Evolutionary conservation across 1,140 invertebrate species (phyloP).

Genomic region (Magallana ariakensis): DNA sequence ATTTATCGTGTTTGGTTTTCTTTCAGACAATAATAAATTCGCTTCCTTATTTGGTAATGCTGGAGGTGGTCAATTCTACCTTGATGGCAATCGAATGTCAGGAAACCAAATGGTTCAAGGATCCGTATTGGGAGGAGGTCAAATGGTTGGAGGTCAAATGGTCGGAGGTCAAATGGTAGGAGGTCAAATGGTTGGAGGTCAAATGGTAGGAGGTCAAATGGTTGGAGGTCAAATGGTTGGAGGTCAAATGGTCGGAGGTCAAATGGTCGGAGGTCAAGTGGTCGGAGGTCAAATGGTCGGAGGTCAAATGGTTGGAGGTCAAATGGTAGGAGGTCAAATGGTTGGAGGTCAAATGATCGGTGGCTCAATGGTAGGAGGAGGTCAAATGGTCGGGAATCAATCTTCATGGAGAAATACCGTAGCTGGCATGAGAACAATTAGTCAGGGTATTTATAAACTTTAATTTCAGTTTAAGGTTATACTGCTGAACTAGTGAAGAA

Average conservation of each 20-base stretch:
- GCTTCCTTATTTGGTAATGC: neutral
- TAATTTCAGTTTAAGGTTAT: neutral
- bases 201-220: neutral
- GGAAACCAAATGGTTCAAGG: neutral
- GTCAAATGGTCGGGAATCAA: too few species aligned
- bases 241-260: too few species aligned
- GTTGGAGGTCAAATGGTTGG: too few species aligned
- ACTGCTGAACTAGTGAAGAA: too few species aligned
- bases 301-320: too few species aligned
- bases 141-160: neutral
- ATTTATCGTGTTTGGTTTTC: too few species aligned
- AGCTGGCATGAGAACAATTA: neutral
- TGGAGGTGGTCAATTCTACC: neutral
- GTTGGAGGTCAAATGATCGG: too few species aligned
- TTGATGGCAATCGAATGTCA: slow-evolving; percentile 3
- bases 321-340: too few species aligned
- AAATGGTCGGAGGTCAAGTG: too few species aligned
- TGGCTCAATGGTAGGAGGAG: too few species aligned
- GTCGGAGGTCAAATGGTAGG: neutral
- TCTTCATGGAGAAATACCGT: too few species aligned
- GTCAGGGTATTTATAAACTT: neutral
- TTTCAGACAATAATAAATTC: neutral
- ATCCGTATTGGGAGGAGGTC: neutral
- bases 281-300: too few species aligned
- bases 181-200: neutral